Conservation (phyloP, 35 echinoderm and acorn worm species). For the Amphiura filiformis region DNA sequence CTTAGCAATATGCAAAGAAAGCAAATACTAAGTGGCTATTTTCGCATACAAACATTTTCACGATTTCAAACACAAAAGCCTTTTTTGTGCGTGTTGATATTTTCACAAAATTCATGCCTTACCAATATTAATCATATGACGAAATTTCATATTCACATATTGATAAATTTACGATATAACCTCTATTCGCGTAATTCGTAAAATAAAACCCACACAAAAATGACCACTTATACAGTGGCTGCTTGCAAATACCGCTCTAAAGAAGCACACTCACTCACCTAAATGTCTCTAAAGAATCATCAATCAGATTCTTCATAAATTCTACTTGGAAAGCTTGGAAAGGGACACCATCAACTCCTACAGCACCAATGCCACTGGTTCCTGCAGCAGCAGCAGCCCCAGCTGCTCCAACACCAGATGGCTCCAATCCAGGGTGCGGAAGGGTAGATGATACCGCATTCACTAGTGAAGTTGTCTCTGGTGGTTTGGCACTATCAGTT, state of each 20-base stretch:
- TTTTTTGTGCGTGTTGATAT: too few relatives aligned
- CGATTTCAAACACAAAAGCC: too few relatives aligned
- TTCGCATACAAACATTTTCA: too few relatives aligned
- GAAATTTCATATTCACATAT: neutral
- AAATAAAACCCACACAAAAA: neutral
- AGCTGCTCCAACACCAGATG: too few relatives aligned
- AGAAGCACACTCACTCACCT: conserved; percentile 34
- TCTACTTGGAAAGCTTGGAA: conserved; percentile 90
- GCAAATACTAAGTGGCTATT: too few relatives aligned
- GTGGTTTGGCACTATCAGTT: neutral
- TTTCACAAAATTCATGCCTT: too few relatives aligned
- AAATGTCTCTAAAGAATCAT: conserved; percentile 86
- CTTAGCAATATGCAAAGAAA: too few relatives aligned
- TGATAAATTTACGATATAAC: neutral
- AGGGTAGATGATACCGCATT: neutral
- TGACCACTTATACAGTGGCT: neutral
- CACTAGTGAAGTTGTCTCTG: neutral
- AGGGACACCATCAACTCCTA: conserved; percentile 14
- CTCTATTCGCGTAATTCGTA: neutral
- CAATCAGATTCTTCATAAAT: conserved; percentile 95
- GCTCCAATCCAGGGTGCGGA: neutral
- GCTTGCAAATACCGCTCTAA: neutral
- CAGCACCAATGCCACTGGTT: neutral
- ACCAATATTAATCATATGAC: too few relatives aligned
- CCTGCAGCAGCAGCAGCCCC: neutral